Conservation (phyloP, 2,888 invertebrate species). For the Machimus atricapillus region DNA sequence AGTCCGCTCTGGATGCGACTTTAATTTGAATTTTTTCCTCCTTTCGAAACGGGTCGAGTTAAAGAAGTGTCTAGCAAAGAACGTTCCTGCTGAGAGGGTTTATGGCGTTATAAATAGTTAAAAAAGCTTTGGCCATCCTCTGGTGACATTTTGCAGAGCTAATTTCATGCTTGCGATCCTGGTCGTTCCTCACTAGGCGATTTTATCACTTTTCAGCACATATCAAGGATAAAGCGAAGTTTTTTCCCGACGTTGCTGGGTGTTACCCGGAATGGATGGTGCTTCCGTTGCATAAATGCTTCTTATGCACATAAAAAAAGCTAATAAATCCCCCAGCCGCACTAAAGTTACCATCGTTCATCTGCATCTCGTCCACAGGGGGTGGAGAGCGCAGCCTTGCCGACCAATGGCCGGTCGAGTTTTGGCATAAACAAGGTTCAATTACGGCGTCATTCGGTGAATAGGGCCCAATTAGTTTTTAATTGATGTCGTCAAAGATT, state of each 20-base stretch:
- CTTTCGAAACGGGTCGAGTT: background rate
- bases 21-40: conserved; percentile 3
- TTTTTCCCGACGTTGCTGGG: background rate
- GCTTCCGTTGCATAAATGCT: background rate
- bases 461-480: conserved; percentile 32
- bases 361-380: background rate
- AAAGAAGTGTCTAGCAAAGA: background rate
- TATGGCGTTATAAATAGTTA: background rate
- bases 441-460: conserved; percentile 15
- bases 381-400: background rate
- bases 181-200: background rate
- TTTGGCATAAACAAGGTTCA: conserved; percentile 13
- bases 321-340: background rate
- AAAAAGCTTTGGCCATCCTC: background rate
- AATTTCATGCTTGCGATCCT: conserved; percentile 2
- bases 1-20: background rate
- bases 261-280: background rate
- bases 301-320: background rate
- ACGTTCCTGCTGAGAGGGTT: background rate
- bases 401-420: background rate
- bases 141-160: background rate
- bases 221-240: background rate
- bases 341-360: background rate
- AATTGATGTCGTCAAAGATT: conserved; percentile 36
- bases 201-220: conserved; percentile 7